Percentiles rank a stretch among this genome's conserved stretches.
These are phyloP conservation scores for Acrobeloides nanus DNA, from an alignment of 2,888 invertebrate species.

Conservation along the genomic window DNA sequence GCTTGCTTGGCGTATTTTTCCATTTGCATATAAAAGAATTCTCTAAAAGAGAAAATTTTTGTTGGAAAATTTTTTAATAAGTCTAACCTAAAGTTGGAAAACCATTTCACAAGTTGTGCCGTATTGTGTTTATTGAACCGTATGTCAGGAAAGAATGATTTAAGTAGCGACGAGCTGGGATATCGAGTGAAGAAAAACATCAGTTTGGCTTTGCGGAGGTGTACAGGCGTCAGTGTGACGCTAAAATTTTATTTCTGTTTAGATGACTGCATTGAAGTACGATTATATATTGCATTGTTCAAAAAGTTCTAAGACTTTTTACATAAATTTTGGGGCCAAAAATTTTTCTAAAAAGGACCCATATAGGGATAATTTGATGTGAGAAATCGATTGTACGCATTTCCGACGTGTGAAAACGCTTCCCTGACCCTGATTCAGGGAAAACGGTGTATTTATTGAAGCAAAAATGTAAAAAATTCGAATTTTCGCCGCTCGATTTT, in stretches of 20 bases:
- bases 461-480: no score
- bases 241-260: slow-evolving; percentile 15
- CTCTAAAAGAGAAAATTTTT: slow-evolving; percentile 63
- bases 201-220: slow-evolving; percentile 97
- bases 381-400: no score
- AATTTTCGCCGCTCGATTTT: no score
- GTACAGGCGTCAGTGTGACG: slow-evolving; percentile 96
- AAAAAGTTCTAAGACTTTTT: no score
- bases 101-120: slow-evolving; percentile 99
- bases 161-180: slow-evolving; percentile 94
- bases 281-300: no score
- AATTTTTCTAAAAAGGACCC: no score
- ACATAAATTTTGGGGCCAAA: no score
- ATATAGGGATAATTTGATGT: no score
- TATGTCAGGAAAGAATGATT: slow-evolving; percentile 99
- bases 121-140: slow-evolving; percentile 99
- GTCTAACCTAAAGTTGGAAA: slow-evolving; percentile 95
- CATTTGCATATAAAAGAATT: slow-evolving; percentile 99
- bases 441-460: no score
- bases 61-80: neutral
- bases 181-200: slow-evolving; percentile 99
- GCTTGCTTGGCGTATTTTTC: slow-evolving; percentile 98
- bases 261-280: neutral
- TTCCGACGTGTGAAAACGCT: no score
- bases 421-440: no score